phyloP scores from a whole-genome alignment of 2,113 vertebrate species.

The Brachyistius frenatus region DNA sequence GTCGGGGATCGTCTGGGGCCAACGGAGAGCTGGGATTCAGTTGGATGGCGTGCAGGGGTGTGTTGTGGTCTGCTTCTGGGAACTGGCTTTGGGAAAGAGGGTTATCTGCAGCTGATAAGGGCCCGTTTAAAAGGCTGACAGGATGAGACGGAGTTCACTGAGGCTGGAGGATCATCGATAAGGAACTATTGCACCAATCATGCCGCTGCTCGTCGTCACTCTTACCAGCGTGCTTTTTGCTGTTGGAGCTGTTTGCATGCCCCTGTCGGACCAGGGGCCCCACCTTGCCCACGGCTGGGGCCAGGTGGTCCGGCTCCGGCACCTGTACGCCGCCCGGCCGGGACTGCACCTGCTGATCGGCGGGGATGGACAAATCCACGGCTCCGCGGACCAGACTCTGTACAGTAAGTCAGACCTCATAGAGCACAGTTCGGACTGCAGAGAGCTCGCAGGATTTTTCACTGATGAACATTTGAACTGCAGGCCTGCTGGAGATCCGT shows the following conservation, averaged over 20 bases:
- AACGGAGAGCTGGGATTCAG: constrained; percentile 49
- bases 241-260: constrained; percentile 65
- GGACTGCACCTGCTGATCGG: constrained; percentile 89
- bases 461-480: constrained; percentile 13
- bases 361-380: constrained; percentile 87
- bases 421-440: not conserved
- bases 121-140: constrained; percentile 86
- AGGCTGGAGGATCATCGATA: too few relatives aligned
- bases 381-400: constrained; percentile 82
- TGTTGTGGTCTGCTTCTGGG: constrained; percentile 81
- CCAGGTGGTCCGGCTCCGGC: constrained; percentile 87
- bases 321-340: constrained; percentile 89
- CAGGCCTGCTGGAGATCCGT: constrained; percentile 93
- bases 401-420: constrained; percentile 86
- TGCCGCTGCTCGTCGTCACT: constrained; percentile 60
- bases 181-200: constrained; percentile 18
- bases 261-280: constrained; percentile 85
- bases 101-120: constrained; percentile 87
- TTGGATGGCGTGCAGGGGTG: constrained; percentile 78
- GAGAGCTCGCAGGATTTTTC: not conserved
- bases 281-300: constrained; percentile 90
- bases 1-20: constrained; percentile 16
- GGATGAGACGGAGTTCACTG: constrained; percentile 45
- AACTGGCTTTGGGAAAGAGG: constrained; percentile 79
- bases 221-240: constrained; percentile 71